Conservation (phyloP, 2,113 vertebrate species). For the Lichenostomus cassidix region DNA sequence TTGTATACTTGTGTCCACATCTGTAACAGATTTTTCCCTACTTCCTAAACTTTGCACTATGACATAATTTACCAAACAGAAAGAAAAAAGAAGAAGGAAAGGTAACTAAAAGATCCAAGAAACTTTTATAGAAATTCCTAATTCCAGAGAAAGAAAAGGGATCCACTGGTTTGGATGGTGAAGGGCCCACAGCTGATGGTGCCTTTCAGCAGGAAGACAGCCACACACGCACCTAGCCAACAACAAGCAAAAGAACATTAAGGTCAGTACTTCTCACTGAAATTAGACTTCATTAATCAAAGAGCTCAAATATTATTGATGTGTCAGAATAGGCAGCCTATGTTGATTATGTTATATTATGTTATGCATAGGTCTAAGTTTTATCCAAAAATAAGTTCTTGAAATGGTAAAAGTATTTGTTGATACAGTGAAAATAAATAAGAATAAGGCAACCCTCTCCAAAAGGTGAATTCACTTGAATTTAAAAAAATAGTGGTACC, state of each 20-base stretch:
- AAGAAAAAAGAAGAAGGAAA: not conserved
- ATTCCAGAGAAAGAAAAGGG: not conserved
- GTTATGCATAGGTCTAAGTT: not conserved
- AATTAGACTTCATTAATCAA: not conserved
- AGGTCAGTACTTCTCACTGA: not conserved
- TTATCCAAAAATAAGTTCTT: not conserved
- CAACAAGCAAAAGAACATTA: not conserved
- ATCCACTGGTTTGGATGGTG: not conserved
- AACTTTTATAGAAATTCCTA: not conserved
- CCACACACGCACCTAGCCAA: not conserved
- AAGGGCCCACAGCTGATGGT: not conserved
- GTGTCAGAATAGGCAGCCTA: rapidly evolving
- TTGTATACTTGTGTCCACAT: not conserved
- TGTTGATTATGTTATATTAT: not conserved
- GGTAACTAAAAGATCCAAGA: not conserved
- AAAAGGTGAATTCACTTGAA: not conserved
- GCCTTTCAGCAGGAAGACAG: not conserved
- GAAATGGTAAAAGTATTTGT: not conserved
- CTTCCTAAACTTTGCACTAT: not conserved
- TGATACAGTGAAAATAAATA: not conserved
- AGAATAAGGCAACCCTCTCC: not conserved
- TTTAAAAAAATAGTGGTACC: not conserved
- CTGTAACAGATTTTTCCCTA: not conserved
- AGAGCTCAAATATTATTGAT: not conserved
- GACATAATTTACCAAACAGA: not conserved